Percentiles rank a stretch among this genome's conserved stretches.
Conservation (phyloP, 2,888 invertebrate genomes). For the Smittia sp. region DNA sequence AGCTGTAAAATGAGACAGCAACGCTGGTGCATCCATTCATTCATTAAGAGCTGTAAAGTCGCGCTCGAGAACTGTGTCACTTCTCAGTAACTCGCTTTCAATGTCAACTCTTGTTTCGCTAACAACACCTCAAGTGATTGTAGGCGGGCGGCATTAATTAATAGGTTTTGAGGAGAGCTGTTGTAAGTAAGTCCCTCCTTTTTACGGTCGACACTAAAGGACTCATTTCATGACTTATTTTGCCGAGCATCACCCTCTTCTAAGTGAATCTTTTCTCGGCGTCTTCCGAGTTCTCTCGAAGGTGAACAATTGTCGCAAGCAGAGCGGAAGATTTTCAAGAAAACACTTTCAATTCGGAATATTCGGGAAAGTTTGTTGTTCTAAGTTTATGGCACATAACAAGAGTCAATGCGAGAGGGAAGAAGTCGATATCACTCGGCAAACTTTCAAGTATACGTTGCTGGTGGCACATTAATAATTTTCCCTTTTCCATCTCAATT, state of each 20-base stretch:
- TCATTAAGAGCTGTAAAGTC: background rate
- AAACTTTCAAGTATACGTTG: background rate
- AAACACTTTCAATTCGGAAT: background rate
- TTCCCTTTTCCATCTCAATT: background rate
- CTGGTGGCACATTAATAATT: slow-evolving; percentile 38
- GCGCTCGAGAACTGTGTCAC: background rate
- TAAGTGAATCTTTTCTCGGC: no score
- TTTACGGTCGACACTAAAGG: no score
- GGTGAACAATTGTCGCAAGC: no score
- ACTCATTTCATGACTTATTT: no score
- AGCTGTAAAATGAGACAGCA: slow-evolving; percentile 28
- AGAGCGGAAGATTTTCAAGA: no score
- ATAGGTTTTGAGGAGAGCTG: no score
- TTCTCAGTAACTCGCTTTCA: background rate
- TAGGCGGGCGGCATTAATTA: no score
- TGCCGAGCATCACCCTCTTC: no score
- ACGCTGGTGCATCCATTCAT: slow-evolving; percentile 6
- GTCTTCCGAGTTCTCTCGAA: no score
- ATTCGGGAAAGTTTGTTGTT: background rate
- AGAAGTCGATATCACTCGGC: background rate
- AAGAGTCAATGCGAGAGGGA: background rate
- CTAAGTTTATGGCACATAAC: slow-evolving; percentile 5
- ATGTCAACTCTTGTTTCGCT: no score
- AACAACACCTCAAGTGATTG: no score
- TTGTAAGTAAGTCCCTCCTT: no score